Base-by-base conservation (phyloP, 2,888 invertebrate genomes). In the Volucella bombylans region DNA sequence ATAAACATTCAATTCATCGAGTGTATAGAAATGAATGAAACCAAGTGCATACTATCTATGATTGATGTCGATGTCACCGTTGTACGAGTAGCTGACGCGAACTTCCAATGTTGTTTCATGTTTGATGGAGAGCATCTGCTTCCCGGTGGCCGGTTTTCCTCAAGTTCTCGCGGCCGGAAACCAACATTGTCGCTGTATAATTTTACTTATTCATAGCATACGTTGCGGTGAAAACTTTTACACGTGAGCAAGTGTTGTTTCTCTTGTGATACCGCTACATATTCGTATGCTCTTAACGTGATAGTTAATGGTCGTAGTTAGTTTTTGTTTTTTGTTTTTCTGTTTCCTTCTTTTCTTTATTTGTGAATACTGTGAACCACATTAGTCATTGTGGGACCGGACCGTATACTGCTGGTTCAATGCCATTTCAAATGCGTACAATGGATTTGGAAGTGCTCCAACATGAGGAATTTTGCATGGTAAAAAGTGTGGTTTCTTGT, bases 11-110 rank as follows among this genome's bases (percentile, higher is more conserved):
- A 31, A 41, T 62, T 69, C 45, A 45, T 52, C 65, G 79, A 79
- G 57, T 68, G 59, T 41, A 57, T 45, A 80, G 65, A 49, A 67
- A 80, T 85, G 85, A 85, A 80, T 52, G 54, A 67, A 76, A 65
- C 57, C 61, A 80, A 67, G 52, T 31, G 67, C 67, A 69, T 10
- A 49, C 50, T 38, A 50, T 71, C 4, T 38, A 18, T 64, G 45
- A 73, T 62, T 73, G 45, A 41, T 45, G 39, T 31, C 31, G 31
- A 31, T 31, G 55, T 57, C 15, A 50, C 49, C 23, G 77, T 77
- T 68, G 43, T 15, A 45, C 47, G 12, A 14, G 18, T 47, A 59
- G 52, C 11, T 80, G 41, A 61, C 49, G 49, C 14, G 71, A 49
- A 61, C 18, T 65, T 74, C 74, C 15, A 41, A 68, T 64, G 15